phyloP scores from a whole-genome alignment of 92 coral and sea anemone genomes.

The Epizoanthus fatuus region DNA sequence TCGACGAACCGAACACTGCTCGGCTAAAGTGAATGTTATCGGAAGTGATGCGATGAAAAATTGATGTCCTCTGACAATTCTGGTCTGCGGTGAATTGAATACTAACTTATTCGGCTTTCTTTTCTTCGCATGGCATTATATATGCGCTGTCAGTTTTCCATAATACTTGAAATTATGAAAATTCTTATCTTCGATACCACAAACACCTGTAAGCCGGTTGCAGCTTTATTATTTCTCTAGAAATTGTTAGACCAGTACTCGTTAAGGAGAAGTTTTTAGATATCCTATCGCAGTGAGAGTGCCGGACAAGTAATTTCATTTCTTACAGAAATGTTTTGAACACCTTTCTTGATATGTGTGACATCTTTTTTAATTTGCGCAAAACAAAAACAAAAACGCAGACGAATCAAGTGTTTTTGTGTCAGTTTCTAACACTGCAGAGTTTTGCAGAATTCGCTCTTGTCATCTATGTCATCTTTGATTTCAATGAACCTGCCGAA shows the following conservation, averaged over 20 bases:
- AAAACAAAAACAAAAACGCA: background rate
- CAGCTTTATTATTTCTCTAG: background rate
- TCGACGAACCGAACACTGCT: too few relatives aligned
- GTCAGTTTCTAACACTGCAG: background rate
- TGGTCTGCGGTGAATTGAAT: constrained; percentile 13
- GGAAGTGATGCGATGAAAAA: constrained; percentile 9
- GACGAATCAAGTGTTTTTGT: background rate
- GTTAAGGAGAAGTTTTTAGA: background rate
- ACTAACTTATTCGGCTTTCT: background rate
- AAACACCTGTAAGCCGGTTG: background rate
- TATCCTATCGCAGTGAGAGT: too few relatives aligned
- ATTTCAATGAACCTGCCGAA: background rate
- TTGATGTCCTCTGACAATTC: constrained; percentile 19
- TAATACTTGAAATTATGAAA: constrained; percentile 18
- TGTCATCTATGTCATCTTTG: background rate
- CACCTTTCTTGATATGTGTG: background rate
- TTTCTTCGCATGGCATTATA: constrained; percentile 8
- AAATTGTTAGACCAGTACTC: background rate
- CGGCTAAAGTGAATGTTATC: background rate
- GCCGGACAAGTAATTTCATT: too few relatives aligned
- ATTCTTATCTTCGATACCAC: background rate
- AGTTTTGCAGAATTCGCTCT: background rate
- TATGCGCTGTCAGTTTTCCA: constrained; percentile 30
- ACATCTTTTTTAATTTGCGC: background rate
- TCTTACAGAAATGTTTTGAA: background rate